Percentiles rank a stretch among this genome's conserved stretches.
phyloP scores from a whole-genome alignment of 2,113 vertebrate species.

The Pimephales promelas region DNA sequence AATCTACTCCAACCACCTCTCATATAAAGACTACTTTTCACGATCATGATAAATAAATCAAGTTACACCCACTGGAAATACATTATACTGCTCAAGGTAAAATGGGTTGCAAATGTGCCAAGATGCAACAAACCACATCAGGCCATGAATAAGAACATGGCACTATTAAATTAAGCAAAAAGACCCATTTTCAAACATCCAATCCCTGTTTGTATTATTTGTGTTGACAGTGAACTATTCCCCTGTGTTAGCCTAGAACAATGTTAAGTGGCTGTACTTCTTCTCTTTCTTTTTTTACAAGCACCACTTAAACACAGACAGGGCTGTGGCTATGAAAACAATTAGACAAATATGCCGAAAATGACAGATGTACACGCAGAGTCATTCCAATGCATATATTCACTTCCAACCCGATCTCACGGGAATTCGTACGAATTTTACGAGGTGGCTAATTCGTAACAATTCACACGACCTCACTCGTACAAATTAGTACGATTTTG shows the following conservation, averaged over 20 bases:
- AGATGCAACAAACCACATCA: slow-evolving; percentile 10
- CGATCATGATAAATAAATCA: not conserved
- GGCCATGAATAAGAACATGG: not conserved
- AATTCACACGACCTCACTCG: too few relatives aligned
- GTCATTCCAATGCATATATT: not conserved
- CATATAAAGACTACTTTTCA: not conserved
- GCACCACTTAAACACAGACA: slow-evolving; percentile 36
- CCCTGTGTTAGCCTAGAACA: slow-evolving; percentile 44
- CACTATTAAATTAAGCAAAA: slow-evolving; percentile 27
- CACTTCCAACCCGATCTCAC: too few relatives aligned
- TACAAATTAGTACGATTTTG: too few relatives aligned
- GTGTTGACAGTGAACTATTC: slow-evolving; percentile 53
- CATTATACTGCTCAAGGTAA: not conserved
- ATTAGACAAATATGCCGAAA: slow-evolving; percentile 33
- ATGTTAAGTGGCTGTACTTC: slow-evolving; percentile 43
- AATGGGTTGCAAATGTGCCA: not conserved
- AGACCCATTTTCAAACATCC: slow-evolving; percentile 28
- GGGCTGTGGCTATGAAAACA: not conserved
- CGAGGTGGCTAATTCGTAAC: too few relatives aligned
- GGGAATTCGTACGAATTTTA: too few relatives aligned
- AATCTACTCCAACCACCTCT: not conserved
- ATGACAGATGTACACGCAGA: not conserved
- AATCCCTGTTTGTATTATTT: slow-evolving; percentile 22
- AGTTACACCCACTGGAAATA: not conserved
- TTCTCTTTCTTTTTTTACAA: slow-evolving; percentile 26